Base-by-base conservation (phyloP, 2,888 invertebrate genomes). In the Amphipoea lucens region DNA sequence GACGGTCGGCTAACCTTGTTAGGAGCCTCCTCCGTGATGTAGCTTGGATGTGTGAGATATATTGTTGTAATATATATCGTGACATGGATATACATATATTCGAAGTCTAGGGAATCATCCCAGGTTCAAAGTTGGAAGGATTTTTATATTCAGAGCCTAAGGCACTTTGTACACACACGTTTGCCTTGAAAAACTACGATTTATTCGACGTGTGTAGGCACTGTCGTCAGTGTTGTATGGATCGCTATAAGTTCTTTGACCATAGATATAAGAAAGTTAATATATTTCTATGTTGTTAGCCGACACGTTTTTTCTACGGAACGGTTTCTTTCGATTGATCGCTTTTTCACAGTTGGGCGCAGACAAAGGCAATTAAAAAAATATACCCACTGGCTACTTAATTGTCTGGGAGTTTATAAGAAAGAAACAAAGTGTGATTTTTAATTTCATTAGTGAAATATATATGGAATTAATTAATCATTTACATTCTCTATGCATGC, bases 1-100 rank as follows among this genome's bases (percentile, higher is more conserved):
- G 57, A 65, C 63, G 63, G 36, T 36, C 67, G 45, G 54, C 40
- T 75, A 75, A 83, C 78, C 29, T 68, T 76, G 85, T 84, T 87
- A 54, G 23, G 42, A 51, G 57, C 29, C 0, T 54, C 57, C 20
- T 67, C 63, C 20, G 45, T 76, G 69, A 66, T 74, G 62, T 74
- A 48, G n/a, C 45, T 62, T 65, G 81, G 63, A 73, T 78, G 72
- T 79, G 80, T 7, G 36, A 65, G n/a, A 65, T 79, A 69, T 40
- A n/a, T 57, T 83, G 29, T 40, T 45, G 42, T 42, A 54, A 65
- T 72, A 76, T 76, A 54, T 67, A 62, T 42, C 48, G 9, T 12
- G 14, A 45, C 6, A 60, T 17, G 45, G 65, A 71, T 79, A n/a
- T 57, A n/a, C n/a, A 66, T 82, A 57, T 20, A 29, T 29, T 29